Evolutionary conservation across 2,888 invertebrate species (phyloP).

Genomic region (Lymantria monacha): DNA sequence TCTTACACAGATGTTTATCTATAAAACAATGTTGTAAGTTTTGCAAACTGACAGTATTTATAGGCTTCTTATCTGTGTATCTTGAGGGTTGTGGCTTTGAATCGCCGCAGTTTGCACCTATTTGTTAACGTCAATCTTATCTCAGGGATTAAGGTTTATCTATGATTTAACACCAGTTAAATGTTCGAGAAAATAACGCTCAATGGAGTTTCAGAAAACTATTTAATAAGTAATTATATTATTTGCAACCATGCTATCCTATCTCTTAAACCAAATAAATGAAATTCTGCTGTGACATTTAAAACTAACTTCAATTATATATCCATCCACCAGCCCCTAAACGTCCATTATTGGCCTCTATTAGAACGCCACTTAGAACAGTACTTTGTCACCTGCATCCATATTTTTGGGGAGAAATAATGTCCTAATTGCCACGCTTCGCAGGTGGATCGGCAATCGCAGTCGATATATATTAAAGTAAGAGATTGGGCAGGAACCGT

Average conservation of each 20-base stretch:
- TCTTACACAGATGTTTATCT: slow-evolving; percentile 68
- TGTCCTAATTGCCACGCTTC: no score
- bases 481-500: no score
- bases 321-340: no score
- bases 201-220: slow-evolving; percentile 9
- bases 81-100: slow-evolving; percentile 49
- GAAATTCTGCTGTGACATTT: no score
- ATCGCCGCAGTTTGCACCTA: slow-evolving; percentile 46
- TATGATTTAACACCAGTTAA: slow-evolving; percentile 23
- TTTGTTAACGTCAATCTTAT: slow-evolving; percentile 43
- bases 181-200: slow-evolving; percentile 10
- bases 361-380: no score
- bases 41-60: slow-evolving; percentile 56
- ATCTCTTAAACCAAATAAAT: no score
- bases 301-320: no score
- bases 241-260: neutral
- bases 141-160: slow-evolving; percentile 30
- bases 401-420: no score
- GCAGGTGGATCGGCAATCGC: no score
- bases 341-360: no score
- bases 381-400: no score
- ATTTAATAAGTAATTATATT: slow-evolving; percentile 16
- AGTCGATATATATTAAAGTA: no score
- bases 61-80: slow-evolving; percentile 36
- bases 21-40: slow-evolving; percentile 72